A percentile compares a stretch with the other conserved stretches of the same genome.
These are phyloP conservation scores for Onychomys torridus DNA, from an alignment of 2,797 vertebrate genomes.

Conservation along the genomic window DNA sequence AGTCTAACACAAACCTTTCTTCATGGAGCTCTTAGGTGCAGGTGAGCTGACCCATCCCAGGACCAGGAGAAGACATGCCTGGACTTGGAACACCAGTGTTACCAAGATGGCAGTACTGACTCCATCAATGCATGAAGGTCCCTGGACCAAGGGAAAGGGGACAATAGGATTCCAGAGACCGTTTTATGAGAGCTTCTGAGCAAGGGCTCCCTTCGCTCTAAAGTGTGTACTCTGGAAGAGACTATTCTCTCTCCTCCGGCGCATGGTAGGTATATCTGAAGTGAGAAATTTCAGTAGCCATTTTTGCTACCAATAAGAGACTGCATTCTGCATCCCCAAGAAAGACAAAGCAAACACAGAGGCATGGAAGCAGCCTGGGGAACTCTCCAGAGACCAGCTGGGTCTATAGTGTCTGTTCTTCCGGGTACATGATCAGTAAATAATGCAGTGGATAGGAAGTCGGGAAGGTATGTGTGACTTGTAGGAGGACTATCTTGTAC, in stretches of 20 bases:
- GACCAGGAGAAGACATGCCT: not conserved
- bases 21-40: not conserved
- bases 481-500: not conserved
- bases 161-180: not conserved
- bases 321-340: rapidly evolving
- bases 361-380: no score
- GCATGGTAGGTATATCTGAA: no score
- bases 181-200: not conserved
- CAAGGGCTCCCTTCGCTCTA: not conserved
- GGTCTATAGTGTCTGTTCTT: not conserved
- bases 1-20: not conserved
- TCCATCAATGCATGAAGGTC: not conserved
- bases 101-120: not conserved
- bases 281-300: not conserved
- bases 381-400: not conserved
- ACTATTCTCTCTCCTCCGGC: not conserved
- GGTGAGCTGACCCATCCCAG: not conserved
- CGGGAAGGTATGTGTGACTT: not conserved
- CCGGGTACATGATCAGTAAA: not conserved
- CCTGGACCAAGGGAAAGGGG: not conserved
- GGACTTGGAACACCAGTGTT: not conserved
- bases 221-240: not conserved
- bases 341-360: not conserved
- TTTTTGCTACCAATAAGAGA: not conserved
- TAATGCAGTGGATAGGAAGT: not conserved